Percentiles rank a stretch among this genome's conserved stretches.
Evolutionary conservation across 2,113 vertebrate species (phyloP).

Genomic region (Menura novaehollandiae): DNA sequence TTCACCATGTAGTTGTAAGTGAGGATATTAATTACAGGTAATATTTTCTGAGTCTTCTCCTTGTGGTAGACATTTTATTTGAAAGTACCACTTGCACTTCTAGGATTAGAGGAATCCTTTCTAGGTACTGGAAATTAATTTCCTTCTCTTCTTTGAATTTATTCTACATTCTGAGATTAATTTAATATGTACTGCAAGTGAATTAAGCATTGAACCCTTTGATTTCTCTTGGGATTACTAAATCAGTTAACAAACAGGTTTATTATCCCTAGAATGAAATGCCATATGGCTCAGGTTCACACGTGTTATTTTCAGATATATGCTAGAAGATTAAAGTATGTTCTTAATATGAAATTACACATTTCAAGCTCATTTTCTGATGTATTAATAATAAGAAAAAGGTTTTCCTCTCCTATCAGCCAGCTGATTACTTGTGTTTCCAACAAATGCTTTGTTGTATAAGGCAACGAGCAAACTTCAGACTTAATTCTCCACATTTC

Average conservation of each 20-base stretch:
- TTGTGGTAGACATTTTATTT: background rate
- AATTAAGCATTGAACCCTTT: background rate
- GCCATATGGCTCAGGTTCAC: background rate
- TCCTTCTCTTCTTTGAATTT: conserved; percentile 6
- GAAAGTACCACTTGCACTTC: background rate
- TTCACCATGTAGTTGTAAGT: background rate
- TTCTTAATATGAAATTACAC: background rate
- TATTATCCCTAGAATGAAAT: background rate
- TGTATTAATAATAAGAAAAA: background rate
- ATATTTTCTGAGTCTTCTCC: conserved; percentile 9
- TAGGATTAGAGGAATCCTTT: background rate
- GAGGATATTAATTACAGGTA: conserved; percentile 20
- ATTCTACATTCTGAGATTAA: background rate
- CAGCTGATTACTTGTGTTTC: background rate
- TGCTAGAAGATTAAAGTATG: background rate
- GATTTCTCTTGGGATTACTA: conserved; percentile 20
- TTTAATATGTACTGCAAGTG: background rate
- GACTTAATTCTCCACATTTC: background rate
- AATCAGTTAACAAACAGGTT: conserved; percentile 18
- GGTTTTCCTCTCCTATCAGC: background rate
- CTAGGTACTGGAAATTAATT: background rate
- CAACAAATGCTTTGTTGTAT: background rate
- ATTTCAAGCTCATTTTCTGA: background rate
- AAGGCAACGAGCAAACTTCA: background rate
- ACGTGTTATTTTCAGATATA: background rate